phyloP scores from a whole-genome alignment of 2,797 vertebrate species.

The Mus caroli region DNA sequence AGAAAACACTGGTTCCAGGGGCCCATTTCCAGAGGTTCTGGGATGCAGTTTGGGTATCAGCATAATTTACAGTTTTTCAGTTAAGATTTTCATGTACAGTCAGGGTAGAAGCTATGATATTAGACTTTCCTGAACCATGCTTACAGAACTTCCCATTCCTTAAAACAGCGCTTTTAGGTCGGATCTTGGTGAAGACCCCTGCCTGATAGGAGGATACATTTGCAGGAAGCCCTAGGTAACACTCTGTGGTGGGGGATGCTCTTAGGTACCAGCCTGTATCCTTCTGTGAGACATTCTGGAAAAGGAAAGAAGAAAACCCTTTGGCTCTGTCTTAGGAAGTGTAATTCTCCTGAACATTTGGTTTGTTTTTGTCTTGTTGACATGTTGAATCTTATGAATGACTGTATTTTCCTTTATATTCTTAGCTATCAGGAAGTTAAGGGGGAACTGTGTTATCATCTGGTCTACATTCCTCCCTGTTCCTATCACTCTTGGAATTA shows the following conservation, averaged over 20 bases:
- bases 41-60: neutral
- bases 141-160: neutral
- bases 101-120: neutral
- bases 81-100: neutral
- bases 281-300: neutral
- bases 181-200: neutral
- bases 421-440: slow-evolving; percentile 15
- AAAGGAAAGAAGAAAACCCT: neutral
- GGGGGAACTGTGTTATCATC: neutral
- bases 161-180: neutral
- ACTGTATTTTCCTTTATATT: slow-evolving; percentile 42
- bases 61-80: neutral
- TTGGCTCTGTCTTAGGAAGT: slow-evolving; percentile 37
- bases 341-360: slow-evolving; percentile 58
- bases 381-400: slow-evolving; percentile 61
- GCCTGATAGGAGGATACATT: neutral
- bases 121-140: neutral
- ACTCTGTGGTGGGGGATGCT: too few relatives aligned
- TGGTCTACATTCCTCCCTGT: slow-evolving; percentile 27
- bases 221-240: neutral
- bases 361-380: slow-evolving; percentile 68
- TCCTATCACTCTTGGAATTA: slow-evolving; percentile 43
- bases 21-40: neutral
- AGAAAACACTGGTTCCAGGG: neutral
- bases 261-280: neutral